These are phyloP conservation scores for Macrophya annulata DNA, from an alignment of 2,888 invertebrate species.

Conservation along the genomic window DNA sequence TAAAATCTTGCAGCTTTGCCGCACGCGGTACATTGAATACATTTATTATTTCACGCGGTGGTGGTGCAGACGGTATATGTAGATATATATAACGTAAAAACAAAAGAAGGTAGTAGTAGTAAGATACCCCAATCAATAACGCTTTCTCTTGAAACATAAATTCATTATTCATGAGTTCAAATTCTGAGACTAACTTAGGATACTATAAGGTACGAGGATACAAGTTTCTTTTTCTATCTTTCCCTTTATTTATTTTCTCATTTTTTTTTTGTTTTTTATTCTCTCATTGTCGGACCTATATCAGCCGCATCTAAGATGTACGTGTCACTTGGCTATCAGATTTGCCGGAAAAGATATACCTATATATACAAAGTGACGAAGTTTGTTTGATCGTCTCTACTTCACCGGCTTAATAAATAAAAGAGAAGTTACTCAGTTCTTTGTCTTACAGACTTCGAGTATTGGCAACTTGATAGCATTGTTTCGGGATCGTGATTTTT, in stretches of 20 bases:
- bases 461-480: neutral
- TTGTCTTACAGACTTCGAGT: slow-evolving; percentile 24
- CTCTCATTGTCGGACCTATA: slow-evolving; percentile 42
- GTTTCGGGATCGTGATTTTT: slow-evolving; percentile 28
- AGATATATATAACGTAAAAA: neutral
- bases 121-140: slow-evolving; percentile 44
- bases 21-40: neutral
- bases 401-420: slow-evolving; percentile 13
- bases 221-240: neutral
- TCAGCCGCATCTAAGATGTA: slow-evolving; percentile 11
- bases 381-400: slow-evolving; percentile 37
- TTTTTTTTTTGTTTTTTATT: neutral
- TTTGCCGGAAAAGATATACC: slow-evolving; percentile 32
- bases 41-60: slow-evolving; percentile 39
- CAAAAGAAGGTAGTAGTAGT: slow-evolving; percentile 24
- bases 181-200: neutral
- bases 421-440: neutral
- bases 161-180: slow-evolving; percentile 52
- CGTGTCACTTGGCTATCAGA: slow-evolving; percentile 8
- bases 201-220: neutral
- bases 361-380: neutral
- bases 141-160: slow-evolving; percentile 11
- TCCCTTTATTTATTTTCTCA: neutral
- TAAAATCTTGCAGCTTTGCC: neutral
- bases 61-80: neutral